Conservation (phyloP, 2,888 invertebrate genomes). For the Hermaeophaga mercurialis region DNA sequence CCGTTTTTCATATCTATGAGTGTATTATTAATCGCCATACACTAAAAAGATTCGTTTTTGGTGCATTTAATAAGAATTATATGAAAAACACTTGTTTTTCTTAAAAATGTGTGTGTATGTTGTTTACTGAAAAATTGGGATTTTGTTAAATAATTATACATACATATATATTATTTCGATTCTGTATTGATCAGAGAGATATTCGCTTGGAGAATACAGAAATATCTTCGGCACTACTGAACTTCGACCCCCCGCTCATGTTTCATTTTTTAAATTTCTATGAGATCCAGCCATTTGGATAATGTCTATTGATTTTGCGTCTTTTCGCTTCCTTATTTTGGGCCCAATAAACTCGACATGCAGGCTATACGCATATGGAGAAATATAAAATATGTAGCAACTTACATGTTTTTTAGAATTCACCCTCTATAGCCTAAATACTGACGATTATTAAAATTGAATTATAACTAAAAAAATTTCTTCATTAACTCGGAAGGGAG, state of each 20-base stretch:
- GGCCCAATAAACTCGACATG: constrained; percentile 17
- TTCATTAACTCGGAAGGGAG: too few relatives aligned
- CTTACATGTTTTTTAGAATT: constrained; percentile 5
- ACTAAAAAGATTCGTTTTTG: too few relatives aligned
- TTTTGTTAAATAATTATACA: too few relatives aligned
- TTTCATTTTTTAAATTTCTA: constrained; percentile 47
- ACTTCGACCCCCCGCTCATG: constrained; percentile 28
- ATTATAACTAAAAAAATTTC: too few relatives aligned
- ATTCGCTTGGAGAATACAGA: constrained; percentile 44
- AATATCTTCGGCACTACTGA: constrained; percentile 34
- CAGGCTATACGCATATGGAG: constrained; percentile 5
- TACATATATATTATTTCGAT: constrained; percentile 8
- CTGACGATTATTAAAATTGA: too few relatives aligned
- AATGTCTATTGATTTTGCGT: constrained; percentile 44
- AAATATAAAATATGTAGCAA: constrained; percentile 2
- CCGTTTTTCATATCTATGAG: too few relatives aligned
- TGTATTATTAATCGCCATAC: too few relatives aligned
- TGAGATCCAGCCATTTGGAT: constrained; percentile 45
- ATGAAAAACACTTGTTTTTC: too few relatives aligned
- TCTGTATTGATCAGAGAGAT: constrained; percentile 29
- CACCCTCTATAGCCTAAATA: too few relatives aligned
- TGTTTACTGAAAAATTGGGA: too few relatives aligned
- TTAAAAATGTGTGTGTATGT: too few relatives aligned
- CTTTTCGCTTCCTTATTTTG: constrained; percentile 32
- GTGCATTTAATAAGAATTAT: too few relatives aligned